Percentiles rank a stretch among this genome's conserved stretches.
Evolutionary conservation across 2,888 invertebrate genomes (phyloP).

Genomic region (Clunio marinus): DNA sequence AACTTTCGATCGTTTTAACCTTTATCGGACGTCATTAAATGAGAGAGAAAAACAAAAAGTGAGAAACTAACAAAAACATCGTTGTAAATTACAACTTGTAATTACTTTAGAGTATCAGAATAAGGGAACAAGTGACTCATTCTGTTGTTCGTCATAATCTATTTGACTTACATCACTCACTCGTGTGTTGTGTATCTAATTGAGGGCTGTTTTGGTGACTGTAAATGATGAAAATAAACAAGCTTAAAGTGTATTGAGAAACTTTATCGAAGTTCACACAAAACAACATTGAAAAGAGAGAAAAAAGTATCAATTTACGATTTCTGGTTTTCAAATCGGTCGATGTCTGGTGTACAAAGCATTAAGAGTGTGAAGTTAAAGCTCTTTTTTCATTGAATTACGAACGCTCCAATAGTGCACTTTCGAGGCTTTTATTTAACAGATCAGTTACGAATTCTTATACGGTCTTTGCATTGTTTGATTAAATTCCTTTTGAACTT

Average conservation of each 20-base stretch:
- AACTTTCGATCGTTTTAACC: too few species aligned
- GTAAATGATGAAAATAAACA: neutral
- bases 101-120: too few species aligned
- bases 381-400: slow-evolving; percentile 5
- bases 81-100: too few species aligned
- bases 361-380: neutral
- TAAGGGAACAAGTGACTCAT: too few species aligned
- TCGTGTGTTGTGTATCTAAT: too few species aligned
- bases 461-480: neutral
- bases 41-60: too few species aligned
- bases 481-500: neutral
- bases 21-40: too few species aligned
- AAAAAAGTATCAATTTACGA: slow-evolving; percentile 35
- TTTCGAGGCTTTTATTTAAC: neutral
- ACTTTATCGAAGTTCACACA: neutral
- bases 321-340: slow-evolving; percentile 4
- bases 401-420: neutral
- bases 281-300: neutral
- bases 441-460: neutral
- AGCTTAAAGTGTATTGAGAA: neutral
- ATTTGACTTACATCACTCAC: neutral
- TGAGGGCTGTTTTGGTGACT: neutral
- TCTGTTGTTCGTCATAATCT: too few species aligned
- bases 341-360: neutral
- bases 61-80: too few species aligned